Conservation (phyloP, 2,888 invertebrate genomes). For the Hypercompe scribonia region DNA sequence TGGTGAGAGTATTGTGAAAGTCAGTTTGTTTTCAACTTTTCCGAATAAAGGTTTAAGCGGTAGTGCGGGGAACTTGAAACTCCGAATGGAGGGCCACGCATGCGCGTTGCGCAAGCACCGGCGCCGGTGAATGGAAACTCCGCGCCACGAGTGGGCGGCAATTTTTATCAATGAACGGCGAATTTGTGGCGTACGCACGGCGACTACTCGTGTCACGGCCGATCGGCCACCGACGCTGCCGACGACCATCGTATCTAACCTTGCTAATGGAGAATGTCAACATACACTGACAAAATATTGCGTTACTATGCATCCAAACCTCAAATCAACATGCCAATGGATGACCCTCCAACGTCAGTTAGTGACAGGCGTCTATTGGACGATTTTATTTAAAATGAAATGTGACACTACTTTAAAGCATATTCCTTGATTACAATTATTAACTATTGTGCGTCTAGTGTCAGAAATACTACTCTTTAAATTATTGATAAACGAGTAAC, state of each 20-base stretch:
- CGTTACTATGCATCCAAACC: constrained; percentile 33
- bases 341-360: constrained; percentile 22
- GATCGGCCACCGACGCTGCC: constrained; percentile 53
- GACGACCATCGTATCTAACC: constrained; percentile 58
- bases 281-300: constrained; percentile 57
- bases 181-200: constrained; percentile 82
- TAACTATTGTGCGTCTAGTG: neutral
- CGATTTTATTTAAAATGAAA: neutral
- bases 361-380: constrained; percentile 2
- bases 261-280: constrained; percentile 80
- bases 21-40: constrained; percentile 45
- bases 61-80: constrained; percentile 39
- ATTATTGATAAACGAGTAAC: neutral
- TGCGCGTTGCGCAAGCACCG: constrained; percentile 77
- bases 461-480: neutral
- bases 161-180: constrained; percentile 86
- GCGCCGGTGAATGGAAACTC: constrained; percentile 83
- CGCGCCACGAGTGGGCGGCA: constrained; percentile 74
- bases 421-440: neutral
- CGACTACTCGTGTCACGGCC: constrained; percentile 79
- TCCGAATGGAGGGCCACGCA: constrained; percentile 61
- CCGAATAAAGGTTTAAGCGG: constrained; percentile 67
- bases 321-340: constrained; percentile 30
- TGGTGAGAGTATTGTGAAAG: constrained; percentile 64
- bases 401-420: neutral